Percentiles rank a stretch among this genome's conserved stretches.
Conservation (phyloP, 2,797 vertebrate genomes). For the Carcharodon carcharias region DNA sequence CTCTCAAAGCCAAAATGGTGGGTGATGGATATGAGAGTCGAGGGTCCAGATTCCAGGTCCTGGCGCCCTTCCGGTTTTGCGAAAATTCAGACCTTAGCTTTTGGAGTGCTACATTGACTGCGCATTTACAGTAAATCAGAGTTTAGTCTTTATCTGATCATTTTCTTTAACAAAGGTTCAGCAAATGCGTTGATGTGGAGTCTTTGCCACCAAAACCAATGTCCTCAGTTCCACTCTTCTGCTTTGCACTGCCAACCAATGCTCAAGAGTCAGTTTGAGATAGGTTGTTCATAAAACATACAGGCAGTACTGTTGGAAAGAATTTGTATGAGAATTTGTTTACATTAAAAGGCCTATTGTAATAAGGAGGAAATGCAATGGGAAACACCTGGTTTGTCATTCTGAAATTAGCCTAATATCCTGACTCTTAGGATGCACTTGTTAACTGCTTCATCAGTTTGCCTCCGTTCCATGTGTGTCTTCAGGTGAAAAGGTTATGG, state of each 20-base stretch:
- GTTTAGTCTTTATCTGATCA: background rate
- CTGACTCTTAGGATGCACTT: background rate
- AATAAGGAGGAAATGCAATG: background rate
- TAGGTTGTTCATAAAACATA: background rate
- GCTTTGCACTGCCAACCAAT: background rate
- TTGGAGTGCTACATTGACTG: background rate
- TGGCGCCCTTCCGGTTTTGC: too few relatives aligned
- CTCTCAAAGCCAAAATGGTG: too few relatives aligned
- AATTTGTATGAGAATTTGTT: constrained; percentile 5
- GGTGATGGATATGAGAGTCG: too few relatives aligned
- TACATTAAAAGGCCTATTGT: background rate
- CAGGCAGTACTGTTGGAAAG: background rate
- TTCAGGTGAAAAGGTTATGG: background rate
- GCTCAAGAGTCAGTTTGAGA: background rate
- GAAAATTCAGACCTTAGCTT: too few relatives aligned
- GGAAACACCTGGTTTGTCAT: background rate
- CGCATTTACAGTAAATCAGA: background rate
- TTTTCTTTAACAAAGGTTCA: background rate
- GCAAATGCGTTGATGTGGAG: background rate
- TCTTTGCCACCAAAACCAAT: background rate
- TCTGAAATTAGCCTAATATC: background rate
- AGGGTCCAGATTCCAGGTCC: too few relatives aligned
- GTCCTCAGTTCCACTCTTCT: background rate
- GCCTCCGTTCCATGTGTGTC: background rate
- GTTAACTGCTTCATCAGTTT: background rate